Evolutionary conservation across 2,888 invertebrate genomes (phyloP), one percentile per base, ranked within the genome.

Genomic region (Iselma pallidipennis): DNA sequence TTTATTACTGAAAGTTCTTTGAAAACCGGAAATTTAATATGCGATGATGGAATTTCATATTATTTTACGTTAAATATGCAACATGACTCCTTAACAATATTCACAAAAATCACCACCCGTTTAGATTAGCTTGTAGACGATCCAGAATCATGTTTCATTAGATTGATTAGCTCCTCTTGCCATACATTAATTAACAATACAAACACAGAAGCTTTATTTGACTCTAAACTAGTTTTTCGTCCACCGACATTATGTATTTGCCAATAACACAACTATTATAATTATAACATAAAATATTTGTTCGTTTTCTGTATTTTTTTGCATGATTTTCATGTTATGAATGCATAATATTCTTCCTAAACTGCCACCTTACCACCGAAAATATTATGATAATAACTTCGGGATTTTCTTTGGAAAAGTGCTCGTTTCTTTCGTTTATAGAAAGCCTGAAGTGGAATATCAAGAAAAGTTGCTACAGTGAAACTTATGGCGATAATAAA

Each of bases 371-470:
- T 26, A 26, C 6, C 16, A 37, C 14, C 16, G 66, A 63, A 64
- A 66, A 68, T 69, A 71, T 71, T 69, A 71, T 71, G 69, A 65
- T 71, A 69, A 71, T 71, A 68, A 66, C 61, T 61, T 60, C 65
- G 63, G 68, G 67, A 68, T 68, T 68, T 63, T 56, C 62, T 63
- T 62, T 62, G 63, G 62, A 68, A 66, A 71, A 65, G 49, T 56
- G 66, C 64, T n/a, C 53, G 45, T 59, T 59, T 55, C 37, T 54
- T 57, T 55, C 59, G n/a, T 45, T 57, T 55, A 59, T 63, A 61
- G 37, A 16, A 37, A 16, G 37, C 37, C 37, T 37, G 19, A 37
- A 56, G 45, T 56, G 31, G 49, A 37, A 49, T 19, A 53, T 54
- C 33, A 48, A 14, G 61, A 57, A 56, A 66, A 63, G 60, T 63